Evolutionary conservation across 2,888 invertebrate genomes (phyloP).

Genomic region (Sinhomidia bicolor): DNA sequence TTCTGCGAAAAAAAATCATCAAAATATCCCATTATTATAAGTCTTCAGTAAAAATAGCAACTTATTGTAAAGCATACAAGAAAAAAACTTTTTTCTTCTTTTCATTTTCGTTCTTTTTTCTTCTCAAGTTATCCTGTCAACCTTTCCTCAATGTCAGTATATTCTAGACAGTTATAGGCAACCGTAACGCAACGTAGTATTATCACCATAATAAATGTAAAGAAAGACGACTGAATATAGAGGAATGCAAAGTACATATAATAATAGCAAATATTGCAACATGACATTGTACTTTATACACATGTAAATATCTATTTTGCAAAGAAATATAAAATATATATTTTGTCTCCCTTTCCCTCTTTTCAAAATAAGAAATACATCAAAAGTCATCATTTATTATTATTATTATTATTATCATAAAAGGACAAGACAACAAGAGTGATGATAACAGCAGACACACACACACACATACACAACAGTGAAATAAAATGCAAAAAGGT

Average conservation of each 20-base stretch:
- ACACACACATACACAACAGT: not conserved
- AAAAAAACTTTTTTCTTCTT: not conserved
- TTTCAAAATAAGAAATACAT: not conserved
- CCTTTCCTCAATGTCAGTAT: slow-evolving; percentile 10
- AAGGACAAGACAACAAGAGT: not conserved
- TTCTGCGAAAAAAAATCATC: no score
- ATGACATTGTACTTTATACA: not conserved
- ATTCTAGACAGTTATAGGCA: no score
- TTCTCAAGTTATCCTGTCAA: not conserved
- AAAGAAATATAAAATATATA: no score
- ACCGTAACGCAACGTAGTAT: slow-evolving; percentile 1
- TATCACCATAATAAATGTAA: no score
- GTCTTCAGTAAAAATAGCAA: not conserved
- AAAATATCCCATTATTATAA: no score
- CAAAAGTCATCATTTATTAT: not conserved
- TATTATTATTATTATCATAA: slow-evolving; percentile 18
- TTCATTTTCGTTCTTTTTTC: no score
- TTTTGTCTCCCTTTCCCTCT: not conserved
- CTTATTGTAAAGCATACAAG: not conserved
- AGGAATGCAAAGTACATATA: no score
- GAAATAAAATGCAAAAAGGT: slow-evolving; percentile 39
- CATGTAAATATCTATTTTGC: no score
- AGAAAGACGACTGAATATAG: no score
- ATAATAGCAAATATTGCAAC: not conserved
- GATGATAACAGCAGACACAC: not conserved